Base-by-base conservation (phyloP, 2,113 vertebrate species). In the Bos javanicus region DNA sequence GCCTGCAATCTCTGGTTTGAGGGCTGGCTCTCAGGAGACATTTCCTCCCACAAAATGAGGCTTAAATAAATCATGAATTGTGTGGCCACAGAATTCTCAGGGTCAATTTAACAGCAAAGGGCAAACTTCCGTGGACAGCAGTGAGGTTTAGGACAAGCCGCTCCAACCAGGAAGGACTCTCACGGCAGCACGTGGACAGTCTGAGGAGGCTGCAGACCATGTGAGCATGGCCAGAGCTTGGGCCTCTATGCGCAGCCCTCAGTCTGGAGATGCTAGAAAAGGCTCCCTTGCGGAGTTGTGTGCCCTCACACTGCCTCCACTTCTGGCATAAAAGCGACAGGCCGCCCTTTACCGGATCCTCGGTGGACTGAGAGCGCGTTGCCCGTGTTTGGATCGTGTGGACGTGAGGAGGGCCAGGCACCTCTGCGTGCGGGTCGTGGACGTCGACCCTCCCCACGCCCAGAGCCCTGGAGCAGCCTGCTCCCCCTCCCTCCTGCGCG, bases 201-300 rank as follows among this genome's bases (percentile, higher is more conserved):
- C 43, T 16, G 25, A 28, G 23, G 46, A 19, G 28, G 78, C 46
- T 10, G 48, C 48, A 21, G 30, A 14, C 80, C 16, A 6, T 0
- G 5, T 33, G 46, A 30, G 28, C 1, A 30, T 0, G 4, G 28
- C 46, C 46, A 33, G 46, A 2, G 16, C 46, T 1, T 19, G 78
- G 26, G 26, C 46, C 76, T 80, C 76, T 5, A 19, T 0, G 76
- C 2, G 9, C 28, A 7, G 16, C 81, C 2, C 52, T 36, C 2
- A 2, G 8, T n/a, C 52, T 23, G 17, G 33, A n/a, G 52, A 54
- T 1, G 10, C 33, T 33, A 9, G 52, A 36, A 56, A 8, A 56
- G 52, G 30, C 21, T 26, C 10, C 2, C 19, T 15, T 3, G 0
- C 7, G 13, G 78, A 9, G 4, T 2, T 5, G 1, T 33, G 11